Conservation (phyloP, 2,797 vertebrate species). For the Myiotriccus ornatus region DNA sequence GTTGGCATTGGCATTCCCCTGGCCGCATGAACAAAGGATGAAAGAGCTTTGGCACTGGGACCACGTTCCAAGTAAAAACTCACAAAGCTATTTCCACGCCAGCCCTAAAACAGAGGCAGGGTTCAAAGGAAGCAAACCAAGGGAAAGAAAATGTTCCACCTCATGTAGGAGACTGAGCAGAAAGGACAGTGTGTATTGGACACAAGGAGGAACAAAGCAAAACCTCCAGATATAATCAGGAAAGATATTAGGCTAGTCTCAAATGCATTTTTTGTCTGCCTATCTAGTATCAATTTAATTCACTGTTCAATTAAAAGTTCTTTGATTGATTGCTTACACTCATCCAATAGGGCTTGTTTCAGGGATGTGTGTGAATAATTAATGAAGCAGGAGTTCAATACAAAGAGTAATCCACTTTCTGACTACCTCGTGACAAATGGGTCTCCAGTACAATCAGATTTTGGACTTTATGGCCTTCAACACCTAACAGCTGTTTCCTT, state of each 20-base stretch:
- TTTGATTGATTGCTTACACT: neutral
- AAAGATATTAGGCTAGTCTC: neutral
- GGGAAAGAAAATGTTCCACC: neutral
- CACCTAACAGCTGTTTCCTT: neutral
- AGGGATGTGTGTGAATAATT: neutral
- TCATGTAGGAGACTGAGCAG: neutral
- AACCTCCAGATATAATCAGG: neutral
- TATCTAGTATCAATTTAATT: neutral
- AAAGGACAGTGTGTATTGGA: neutral
- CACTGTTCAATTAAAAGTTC: slow-evolving; percentile 11
- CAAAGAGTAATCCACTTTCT: neutral
- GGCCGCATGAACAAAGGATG: rapidly evolving
- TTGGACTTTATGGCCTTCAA: neutral
- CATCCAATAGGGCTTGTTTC: neutral
- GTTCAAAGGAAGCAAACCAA: neutral
- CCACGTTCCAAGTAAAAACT: neutral
- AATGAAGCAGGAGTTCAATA: neutral
- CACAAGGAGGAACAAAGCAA: neutral
- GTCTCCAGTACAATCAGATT: neutral
- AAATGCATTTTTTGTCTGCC: neutral
- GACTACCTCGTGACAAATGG: neutral
- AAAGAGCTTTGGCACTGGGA: neutral
- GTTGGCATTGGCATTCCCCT: neutral
- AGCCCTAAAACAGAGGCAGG: neutral
- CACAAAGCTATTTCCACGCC: neutral